Percentiles rank a stretch among this genome's conserved stretches.
Conservation (phyloP, 2,113 vertebrate species). For the Crotalus horridus region DNA sequence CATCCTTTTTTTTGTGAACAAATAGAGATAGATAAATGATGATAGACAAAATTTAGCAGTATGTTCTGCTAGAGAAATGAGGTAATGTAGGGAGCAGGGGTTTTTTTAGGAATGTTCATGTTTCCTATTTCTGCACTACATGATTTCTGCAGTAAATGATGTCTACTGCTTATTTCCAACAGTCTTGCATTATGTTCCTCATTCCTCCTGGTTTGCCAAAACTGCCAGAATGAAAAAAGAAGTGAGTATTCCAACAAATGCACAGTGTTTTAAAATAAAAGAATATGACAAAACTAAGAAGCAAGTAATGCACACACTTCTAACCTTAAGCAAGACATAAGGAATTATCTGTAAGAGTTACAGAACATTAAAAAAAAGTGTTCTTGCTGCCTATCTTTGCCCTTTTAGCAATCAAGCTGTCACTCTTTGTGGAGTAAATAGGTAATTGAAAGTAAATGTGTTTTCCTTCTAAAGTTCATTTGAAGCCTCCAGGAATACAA, state of each 20-base stretch:
- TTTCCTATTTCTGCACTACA: neutral
- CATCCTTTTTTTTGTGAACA: neutral
- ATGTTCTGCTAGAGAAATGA: neutral
- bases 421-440: conserved; percentile 20
- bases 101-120: neutral
- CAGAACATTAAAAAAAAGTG: neutral
- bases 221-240: neutral
- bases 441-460: conserved; percentile 23
- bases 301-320: neutral
- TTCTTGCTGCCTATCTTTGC: conserved; percentile 1
- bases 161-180: neutral
- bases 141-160: neutral
- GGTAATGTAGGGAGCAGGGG: neutral
- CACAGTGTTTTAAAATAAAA: neutral
- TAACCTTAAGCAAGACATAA: neutral
- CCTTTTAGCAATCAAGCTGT: conserved; percentile 16
- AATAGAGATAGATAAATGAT: neutral
- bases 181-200: neutral
- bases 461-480: conserved; percentile 27
- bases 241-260: neutral
- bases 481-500: conserved; percentile 9
- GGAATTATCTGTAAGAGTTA: conserved; percentile 1
- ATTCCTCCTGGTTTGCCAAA: neutral
- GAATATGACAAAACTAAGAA: neutral
- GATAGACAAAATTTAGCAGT: neutral